Evolutionary conservation across 2,797 vertebrate species (phyloP).

Genomic region (Podarcis lilfordi): DNA sequence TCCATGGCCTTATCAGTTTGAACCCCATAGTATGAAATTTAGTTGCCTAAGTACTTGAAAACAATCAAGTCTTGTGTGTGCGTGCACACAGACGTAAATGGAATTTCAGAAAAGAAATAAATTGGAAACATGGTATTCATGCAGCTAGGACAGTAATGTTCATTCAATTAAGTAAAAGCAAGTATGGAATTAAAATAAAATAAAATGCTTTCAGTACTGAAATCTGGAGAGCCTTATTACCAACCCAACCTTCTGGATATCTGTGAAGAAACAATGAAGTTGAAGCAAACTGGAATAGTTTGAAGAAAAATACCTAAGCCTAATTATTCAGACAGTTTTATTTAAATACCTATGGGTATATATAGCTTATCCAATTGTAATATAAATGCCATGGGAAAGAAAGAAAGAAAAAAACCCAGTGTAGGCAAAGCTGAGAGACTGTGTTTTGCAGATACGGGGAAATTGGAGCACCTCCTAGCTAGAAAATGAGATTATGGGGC

Average conservation of each 20-base stretch:
- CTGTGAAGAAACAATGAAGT: background rate
- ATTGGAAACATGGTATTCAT: conserved; percentile 64
- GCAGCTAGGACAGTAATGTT: conserved; percentile 61
- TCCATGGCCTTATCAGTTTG: conserved; percentile 5
- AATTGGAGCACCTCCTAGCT: accelerated
- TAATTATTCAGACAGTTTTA: conserved; percentile 51
- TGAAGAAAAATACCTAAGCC: conserved; percentile 31
- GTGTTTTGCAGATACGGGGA: background rate
- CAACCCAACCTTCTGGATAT: background rate
- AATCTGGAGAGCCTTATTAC: conserved; percentile 35
- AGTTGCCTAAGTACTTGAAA: conserved; percentile 41
- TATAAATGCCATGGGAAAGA: background rate
- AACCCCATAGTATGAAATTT: conserved; percentile 47
- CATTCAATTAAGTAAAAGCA: conserved; percentile 2
- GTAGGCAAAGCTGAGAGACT: conserved; percentile 9
- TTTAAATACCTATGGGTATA: conserved; percentile 43
- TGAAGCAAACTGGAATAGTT: background rate
- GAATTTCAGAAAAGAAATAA: conserved; percentile 59
- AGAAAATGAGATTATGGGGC: background rate
- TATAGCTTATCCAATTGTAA: conserved; percentile 44
- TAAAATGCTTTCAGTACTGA: conserved; percentile 6
- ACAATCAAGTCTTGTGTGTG: conserved; percentile 19
- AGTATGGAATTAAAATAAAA: background rate
- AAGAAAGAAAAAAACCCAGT: conserved; percentile 2
- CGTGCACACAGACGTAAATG: conserved; percentile 10